Evolutionary conservation across 2,888 invertebrate genomes (phyloP), one percentile per base, ranked within the genome.

Genomic region (Callosobruchus maculatus): DNA sequence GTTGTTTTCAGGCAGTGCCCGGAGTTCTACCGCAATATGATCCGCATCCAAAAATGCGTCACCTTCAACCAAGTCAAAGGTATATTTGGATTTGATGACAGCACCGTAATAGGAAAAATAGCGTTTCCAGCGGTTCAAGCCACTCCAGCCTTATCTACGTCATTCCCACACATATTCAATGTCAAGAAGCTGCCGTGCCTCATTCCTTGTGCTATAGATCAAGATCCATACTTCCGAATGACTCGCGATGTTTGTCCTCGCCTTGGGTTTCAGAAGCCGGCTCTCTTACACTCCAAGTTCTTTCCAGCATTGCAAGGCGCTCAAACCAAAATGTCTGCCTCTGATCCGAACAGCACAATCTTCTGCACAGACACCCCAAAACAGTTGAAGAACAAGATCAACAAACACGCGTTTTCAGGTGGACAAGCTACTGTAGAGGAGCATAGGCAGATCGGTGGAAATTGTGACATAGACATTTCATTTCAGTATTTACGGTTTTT

Each of bases 221-320:
- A 99, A 90, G 99, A 99, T 89, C 99, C 99, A 0, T 99, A 99
- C 88, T 99, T 99, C 88, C 92, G 99, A 49, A 98, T 99, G 98
- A 95, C 97, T 0, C 91, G 99, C 73, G 99, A 99, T 88, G 98
- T 98, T n/a, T 97, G 98, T 0, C 97, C 98, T 0, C 91, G 94
- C 18, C 88, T 99, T 20, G 96, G 81, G 90, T 92, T 87, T 92
- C 93, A 20, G 97, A 99, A 87, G 97, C 99, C 73, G 92, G 98
- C 3, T 87, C 97, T 69, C 85, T 96, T 31, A 89, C 92, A 75
- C 98, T 99, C 90, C 88, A 93, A 83, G 30, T 87, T 87, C 75
- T 86, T 87, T 91, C 94, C 80, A 87, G 93, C 77, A 22, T 87
- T 99, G 71, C 99, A 98, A 88, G 99, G 99, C 0, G 96, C 98